Evolutionary conservation across 2,113 vertebrate genomes (phyloP).

Genomic region (Romanogobio albipinnatus): DNA sequence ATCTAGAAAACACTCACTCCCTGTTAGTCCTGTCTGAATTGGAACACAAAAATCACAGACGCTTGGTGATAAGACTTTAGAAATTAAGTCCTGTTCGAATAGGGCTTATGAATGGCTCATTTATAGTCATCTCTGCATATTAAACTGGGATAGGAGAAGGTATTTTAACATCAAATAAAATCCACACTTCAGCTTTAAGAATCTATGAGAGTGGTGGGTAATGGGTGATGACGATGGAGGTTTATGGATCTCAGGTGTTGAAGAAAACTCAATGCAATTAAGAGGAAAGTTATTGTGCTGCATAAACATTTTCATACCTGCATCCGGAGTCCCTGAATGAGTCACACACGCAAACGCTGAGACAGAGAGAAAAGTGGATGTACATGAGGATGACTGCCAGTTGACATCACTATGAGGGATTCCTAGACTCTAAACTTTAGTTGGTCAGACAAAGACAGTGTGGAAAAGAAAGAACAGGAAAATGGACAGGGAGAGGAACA

Average conservation of each 20-base stretch:
- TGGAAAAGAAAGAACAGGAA: background rate
- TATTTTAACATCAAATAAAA: background rate
- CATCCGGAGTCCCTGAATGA: constrained; percentile 30
- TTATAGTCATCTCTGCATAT: constrained; percentile 2
- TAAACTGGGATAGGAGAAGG: background rate
- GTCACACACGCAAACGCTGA: constrained; percentile 25
- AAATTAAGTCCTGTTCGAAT: background rate
- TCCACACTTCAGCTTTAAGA: constrained; percentile 7
- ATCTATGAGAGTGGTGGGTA: background rate
- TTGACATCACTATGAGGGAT: constrained; percentile 62
- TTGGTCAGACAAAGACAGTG: constrained; percentile 47
- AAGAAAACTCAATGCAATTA: constrained; percentile 37
- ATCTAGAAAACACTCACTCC: background rate
- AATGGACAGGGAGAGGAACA: constrained; percentile 8
- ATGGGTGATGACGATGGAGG: constrained; percentile 18
- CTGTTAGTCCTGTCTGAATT: background rate
- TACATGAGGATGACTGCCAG: constrained; percentile 59
- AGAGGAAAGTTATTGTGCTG: constrained; percentile 32
- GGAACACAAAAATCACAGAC: background rate
- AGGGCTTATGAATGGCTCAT: background rate
- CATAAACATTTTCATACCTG: constrained; percentile 36
- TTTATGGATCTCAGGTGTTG: constrained; percentile 41
- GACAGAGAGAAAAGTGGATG: background rate
- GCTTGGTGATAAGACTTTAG: background rate
- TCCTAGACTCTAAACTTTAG: background rate